phyloP scores from a whole-genome alignment of 2,888 invertebrate genomes.

The Linyphia triangularis region DNA sequence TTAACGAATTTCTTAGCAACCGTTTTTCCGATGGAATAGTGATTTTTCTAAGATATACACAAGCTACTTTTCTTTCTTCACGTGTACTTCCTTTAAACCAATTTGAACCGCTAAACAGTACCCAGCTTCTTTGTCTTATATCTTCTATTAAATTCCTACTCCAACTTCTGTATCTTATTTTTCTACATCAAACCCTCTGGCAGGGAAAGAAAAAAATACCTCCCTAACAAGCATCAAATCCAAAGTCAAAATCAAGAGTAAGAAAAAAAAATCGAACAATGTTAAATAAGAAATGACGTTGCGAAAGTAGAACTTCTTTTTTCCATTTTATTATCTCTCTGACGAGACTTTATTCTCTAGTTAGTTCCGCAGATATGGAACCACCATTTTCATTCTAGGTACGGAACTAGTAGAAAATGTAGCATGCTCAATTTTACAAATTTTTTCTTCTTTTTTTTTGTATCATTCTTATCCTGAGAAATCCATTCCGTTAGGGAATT shows the following conservation, averaged over 20 bases:
- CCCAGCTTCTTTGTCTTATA: neutral
- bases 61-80: no score
- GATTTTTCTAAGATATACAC: no score
- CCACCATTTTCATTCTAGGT: constrained; percentile 34
- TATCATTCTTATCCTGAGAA: constrained; percentile 46
- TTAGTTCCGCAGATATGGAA: constrained; percentile 38
- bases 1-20: no score
- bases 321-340: constrained; percentile 37
- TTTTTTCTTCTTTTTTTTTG: constrained; percentile 9
- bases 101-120: constrained; percentile 12
- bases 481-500: constrained; percentile 50
- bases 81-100: neutral
- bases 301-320: constrained; percentile 32
- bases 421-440: constrained; percentile 31
- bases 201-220: neutral
- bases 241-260: neutral
- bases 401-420: constrained; percentile 3
- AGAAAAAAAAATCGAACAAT: constrained; percentile 24
- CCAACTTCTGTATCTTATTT: constrained; percentile 13
- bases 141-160: neutral
- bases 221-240: constrained; percentile 31
- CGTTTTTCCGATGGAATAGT: no score
- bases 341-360: constrained; percentile 36
- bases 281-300: constrained; percentile 56
- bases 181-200: constrained; percentile 6